Evolutionary conservation across 2,888 invertebrate genomes (phyloP), one percentile per base, ranked within the genome.

Genomic region (Lasioglossum leucozonium): DNA sequence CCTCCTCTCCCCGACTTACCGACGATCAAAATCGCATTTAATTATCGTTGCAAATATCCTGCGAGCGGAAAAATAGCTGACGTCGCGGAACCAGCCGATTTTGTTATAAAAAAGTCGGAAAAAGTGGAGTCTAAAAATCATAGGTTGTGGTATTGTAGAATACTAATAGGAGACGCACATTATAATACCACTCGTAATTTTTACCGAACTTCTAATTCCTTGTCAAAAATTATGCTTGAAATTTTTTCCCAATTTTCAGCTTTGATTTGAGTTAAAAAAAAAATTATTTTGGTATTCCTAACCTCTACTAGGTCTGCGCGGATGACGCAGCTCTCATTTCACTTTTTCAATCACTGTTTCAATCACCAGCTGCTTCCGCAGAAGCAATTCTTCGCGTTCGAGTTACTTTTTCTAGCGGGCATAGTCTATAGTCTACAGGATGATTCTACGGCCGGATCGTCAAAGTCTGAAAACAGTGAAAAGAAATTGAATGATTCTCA

Each of bases 21-120:
- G 16, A 40, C 44, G 11, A 11, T 67, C n/a, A 4, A 37, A 67
- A 26, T 67, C n/a, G n/a, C 26, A 72, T 78, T 65, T 72, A 72
- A 81, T 77, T 67, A 67, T 22, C 34, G 65, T 34, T 37, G 34
- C 18, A 18, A 67, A 67, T 67, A 22, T 22, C 18, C 10, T 10
- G 10, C 0, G 10, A 18, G 37, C 65, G 22, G 10, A 34, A 62
- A 67, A 67, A 34, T 34, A 4, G 10, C 18, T 30, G 16, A 30
- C 30, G 30, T 11, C n/a, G 11, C 2, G 10, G 0, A 51, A 51
- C 10, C 51, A 8, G 22, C 8, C 8, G 22, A 51, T 51, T n/a
- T n/a, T n/a, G n/a, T 3, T 51, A 3, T 2, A 51, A 8, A 51
- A 22, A 51, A 3, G 51, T 51, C 51, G 0, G 10, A 10, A 22